Conservation (phyloP, 2,797 vertebrate genomes). For the Halcyon badia region DNA sequence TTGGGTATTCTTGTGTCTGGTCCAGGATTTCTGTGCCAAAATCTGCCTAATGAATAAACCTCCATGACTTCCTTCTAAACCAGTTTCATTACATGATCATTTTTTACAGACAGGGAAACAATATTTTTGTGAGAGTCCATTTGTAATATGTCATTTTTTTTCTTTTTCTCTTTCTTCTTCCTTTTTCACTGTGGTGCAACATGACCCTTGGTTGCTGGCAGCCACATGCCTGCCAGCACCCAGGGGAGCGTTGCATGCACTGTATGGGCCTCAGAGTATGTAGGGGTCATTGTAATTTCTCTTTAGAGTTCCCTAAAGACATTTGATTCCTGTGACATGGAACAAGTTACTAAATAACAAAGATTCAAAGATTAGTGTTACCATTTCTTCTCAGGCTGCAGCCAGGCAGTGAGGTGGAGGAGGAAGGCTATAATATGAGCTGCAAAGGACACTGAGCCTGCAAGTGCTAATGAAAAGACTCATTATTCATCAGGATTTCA, state of each 20-base stretch:
- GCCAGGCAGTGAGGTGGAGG: not conserved
- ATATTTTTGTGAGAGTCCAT: not conserved
- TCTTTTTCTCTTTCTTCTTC: not conserved
- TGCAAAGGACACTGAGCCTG: not conserved
- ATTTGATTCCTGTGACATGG: conserved; percentile 9
- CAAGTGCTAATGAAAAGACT: not conserved
- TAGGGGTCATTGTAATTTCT: not conserved
- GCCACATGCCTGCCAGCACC: rapidly evolving
- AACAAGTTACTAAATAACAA: conserved; percentile 71
- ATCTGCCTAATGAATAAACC: not conserved
- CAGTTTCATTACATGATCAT: not conserved
- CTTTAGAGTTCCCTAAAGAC: conserved; percentile 30
- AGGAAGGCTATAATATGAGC: not conserved
- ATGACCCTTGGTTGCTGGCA: not conserved
- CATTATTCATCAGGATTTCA: not conserved
- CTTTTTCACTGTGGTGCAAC: not conserved
- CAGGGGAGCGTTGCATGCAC: rapidly evolving
- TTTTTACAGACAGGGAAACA: conserved; percentile 15
- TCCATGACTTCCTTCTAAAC: not conserved
- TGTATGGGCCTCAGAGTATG: not conserved
- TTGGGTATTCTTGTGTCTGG: not conserved
- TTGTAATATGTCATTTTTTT: not conserved
- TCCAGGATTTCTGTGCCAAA: conserved; percentile 12
- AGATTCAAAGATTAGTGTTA: conserved; percentile 31
- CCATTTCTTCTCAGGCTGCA: not conserved